Conservation (phyloP, 2,888 invertebrate species). For the Ligdia adustata region DNA sequence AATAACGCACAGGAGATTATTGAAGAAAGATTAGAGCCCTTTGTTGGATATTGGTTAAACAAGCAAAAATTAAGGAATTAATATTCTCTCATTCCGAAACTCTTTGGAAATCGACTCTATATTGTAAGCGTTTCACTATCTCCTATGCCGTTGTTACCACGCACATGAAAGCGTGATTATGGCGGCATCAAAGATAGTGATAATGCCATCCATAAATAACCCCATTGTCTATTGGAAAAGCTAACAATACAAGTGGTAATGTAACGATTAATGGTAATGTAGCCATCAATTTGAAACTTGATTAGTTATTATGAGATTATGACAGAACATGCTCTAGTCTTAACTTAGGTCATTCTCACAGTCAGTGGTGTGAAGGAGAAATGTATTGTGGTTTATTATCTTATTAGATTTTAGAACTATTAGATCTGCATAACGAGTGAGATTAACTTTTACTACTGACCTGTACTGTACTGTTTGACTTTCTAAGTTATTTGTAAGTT, state of each 20-base stretch:
- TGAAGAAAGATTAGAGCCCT: too few species aligned
- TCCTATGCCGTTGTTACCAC: too few species aligned
- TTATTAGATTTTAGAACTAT: conserved; percentile 3
- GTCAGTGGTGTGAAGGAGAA: conserved; percentile 17
- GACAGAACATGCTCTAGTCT: conserved; percentile 48
- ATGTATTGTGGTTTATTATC: conserved; percentile 5
- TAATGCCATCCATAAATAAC: too few species aligned
- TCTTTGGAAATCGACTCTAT: too few species aligned
- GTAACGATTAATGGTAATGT: conserved; percentile 19
- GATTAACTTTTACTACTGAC: conserved; percentile 29
- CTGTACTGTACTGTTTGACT: conserved; percentile 46
- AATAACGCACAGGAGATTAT: not conserved
- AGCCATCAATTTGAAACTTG: conserved; percentile 24
- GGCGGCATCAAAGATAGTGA: too few species aligned
- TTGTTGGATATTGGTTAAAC: too few species aligned
- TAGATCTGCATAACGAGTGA: conserved; percentile 28
- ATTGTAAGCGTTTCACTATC: too few species aligned
- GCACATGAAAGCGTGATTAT: too few species aligned
- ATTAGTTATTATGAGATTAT: conserved; percentile 43
- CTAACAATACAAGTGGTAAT: conserved; percentile 9
- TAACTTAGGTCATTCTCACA: conserved; percentile 33
- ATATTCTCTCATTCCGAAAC: too few species aligned
- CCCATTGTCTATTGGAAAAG: too few species aligned
- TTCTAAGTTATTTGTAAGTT: conserved; percentile 56
- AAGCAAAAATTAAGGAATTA: too few species aligned